Evolutionary conservation across 2,888 invertebrate species (phyloP).

Genomic region (Lasius platythorax): DNA sequence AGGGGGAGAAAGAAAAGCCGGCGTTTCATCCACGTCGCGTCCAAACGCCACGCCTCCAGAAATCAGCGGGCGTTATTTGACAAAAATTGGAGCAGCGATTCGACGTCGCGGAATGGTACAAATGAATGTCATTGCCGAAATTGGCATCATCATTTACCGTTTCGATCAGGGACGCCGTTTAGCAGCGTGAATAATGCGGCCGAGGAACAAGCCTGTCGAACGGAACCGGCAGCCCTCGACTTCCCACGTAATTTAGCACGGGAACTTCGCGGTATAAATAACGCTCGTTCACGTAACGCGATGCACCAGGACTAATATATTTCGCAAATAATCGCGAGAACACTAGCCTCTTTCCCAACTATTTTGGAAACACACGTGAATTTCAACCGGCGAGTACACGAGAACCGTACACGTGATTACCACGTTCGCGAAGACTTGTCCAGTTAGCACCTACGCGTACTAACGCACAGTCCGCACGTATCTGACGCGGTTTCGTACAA

Average conservation of each 20-base stretch:
- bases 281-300: background rate
- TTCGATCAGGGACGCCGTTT: background rate
- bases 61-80: no score
- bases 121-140: background rate
- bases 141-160: background rate
- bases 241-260: background rate
- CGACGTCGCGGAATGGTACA: background rate
- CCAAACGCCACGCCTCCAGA: constrained; percentile 14
- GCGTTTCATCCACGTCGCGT: constrained; percentile 9
- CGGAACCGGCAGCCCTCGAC: background rate
- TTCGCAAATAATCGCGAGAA: background rate
- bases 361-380: background rate
- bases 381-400: background rate
- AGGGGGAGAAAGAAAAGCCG: constrained; percentile 12
- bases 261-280: background rate
- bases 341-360: background rate
- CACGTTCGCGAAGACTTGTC: background rate
- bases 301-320: background rate
- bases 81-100: background rate
- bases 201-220: background rate
- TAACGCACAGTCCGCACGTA: background rate
- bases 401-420: constrained; percentile 13
- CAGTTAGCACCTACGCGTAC: background rate
- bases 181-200: background rate
- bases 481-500: background rate